Conservation (phyloP, 2,113 vertebrate genomes). For the Syrmaticus mikado region DNA sequence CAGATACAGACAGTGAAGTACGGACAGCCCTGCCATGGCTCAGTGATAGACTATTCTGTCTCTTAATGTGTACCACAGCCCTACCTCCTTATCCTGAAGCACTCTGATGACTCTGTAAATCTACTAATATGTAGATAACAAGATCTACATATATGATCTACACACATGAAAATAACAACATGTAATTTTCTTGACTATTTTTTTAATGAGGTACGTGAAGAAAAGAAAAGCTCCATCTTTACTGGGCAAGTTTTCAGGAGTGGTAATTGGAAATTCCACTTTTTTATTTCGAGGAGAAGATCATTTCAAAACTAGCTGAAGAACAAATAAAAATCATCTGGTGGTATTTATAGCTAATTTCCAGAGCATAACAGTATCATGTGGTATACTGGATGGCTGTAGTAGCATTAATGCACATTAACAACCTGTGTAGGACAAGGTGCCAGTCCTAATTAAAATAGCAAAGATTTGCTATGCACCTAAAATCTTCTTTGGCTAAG, state of each 20-base stretch:
- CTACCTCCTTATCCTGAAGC: neutral
- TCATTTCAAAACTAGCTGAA: neutral
- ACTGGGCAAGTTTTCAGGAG: neutral
- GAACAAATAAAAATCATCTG: neutral
- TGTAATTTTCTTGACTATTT: neutral
- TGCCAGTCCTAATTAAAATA: conserved; percentile 5
- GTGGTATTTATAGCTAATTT: neutral
- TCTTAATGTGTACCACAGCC: neutral
- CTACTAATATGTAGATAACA: fast-evolving
- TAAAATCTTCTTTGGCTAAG: neutral
- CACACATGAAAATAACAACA: neutral
- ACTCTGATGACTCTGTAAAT: neutral
- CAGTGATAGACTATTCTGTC: neutral
- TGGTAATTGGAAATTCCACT: neutral
- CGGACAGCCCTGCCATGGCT: neutral
- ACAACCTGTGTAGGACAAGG: neutral
- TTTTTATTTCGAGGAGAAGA: neutral
- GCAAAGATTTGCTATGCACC: neutral
- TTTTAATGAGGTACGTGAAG: neutral
- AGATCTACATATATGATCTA: neutral
- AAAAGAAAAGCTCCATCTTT: neutral
- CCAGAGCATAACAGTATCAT: neutral
- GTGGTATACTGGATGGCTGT: neutral
- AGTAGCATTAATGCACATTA: neutral
- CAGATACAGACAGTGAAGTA: neutral